These are phyloP conservation scores for Notothenia rossii DNA, from an alignment of 2,113 vertebrate genomes.

Conservation along the genomic window DNA sequence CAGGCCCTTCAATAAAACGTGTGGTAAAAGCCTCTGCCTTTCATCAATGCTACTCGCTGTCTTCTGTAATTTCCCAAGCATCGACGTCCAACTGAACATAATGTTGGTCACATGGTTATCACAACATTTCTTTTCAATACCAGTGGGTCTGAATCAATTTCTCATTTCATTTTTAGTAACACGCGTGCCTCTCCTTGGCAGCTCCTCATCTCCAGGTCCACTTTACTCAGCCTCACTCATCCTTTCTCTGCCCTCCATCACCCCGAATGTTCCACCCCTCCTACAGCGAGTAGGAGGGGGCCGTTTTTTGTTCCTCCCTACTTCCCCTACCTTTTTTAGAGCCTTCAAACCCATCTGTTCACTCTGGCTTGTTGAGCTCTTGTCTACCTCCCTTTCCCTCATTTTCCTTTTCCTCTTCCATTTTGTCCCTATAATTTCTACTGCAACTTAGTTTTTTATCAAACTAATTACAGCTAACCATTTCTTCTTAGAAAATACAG, in stretches of 20 bases:
- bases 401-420: slow-evolving; percentile 20
- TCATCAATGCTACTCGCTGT: slow-evolving; percentile 22
- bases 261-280: slow-evolving; percentile 7
- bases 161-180: slow-evolving; percentile 1
- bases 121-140: slow-evolving; percentile 13
- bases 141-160: neutral
- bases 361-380: slow-evolving; percentile 25
- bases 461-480: slow-evolving; percentile 32
- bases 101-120: slow-evolving; percentile 21
- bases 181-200: slow-evolving; percentile 3
- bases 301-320: slow-evolving; percentile 37
- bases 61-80: slow-evolving; percentile 16
- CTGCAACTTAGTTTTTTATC: slow-evolving; percentile 8
- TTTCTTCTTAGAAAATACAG: neutral
- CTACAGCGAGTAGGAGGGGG: neutral
- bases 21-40: slow-evolving; percentile 21
- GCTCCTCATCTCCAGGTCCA: neutral
- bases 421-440: slow-evolving; percentile 20
- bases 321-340: slow-evolving; percentile 42
- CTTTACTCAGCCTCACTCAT: neutral
- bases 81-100: slow-evolving; percentile 32
- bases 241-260: neutral
- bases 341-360: slow-evolving; percentile 62
- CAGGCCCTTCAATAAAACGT: neutral
- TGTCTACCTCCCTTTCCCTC: neutral